phyloP scores from a whole-genome alignment of 2,797 vertebrate species.

The Leptodactylus fallax region DNA sequence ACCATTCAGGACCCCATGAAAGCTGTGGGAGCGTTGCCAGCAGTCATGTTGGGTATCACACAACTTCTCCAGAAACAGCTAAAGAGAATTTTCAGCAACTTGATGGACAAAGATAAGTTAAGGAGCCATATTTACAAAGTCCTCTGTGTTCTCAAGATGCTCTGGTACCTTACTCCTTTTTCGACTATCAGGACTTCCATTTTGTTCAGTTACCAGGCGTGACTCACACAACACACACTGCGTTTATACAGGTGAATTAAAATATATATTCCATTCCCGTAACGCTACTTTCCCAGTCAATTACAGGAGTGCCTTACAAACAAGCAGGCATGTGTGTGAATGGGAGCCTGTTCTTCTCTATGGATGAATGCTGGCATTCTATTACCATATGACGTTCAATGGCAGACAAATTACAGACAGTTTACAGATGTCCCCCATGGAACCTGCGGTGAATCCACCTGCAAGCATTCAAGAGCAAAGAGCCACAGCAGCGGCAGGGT shows the following conservation, averaged over 20 bases:
- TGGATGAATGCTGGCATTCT: conserved; percentile 29
- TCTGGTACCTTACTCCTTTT: neutral
- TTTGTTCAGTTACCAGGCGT: neutral
- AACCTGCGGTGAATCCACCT: neutral
- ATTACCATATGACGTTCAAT: neutral
- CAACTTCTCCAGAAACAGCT: neutral
- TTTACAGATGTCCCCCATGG: neutral
- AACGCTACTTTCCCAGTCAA: neutral
- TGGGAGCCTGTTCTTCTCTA: neutral
- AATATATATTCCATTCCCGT: conserved; percentile 6
- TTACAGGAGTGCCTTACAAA: neutral
- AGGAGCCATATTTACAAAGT: neutral
- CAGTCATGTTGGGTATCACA: no score
- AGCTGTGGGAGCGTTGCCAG: no score
- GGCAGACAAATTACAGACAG: neutral
- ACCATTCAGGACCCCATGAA: no score
- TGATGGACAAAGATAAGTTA: neutral
- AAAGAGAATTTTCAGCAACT: neutral
- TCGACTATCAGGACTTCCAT: neutral
- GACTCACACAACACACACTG: neutral
- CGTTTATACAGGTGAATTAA: neutral
- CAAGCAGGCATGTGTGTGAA: neutral
- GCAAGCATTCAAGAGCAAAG: neutral
- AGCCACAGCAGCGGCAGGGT: no score
- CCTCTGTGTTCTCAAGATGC: neutral